These are phyloP conservation scores for Riparia riparia DNA, from an alignment of 2,113 vertebrate species.

Conservation along the genomic window DNA sequence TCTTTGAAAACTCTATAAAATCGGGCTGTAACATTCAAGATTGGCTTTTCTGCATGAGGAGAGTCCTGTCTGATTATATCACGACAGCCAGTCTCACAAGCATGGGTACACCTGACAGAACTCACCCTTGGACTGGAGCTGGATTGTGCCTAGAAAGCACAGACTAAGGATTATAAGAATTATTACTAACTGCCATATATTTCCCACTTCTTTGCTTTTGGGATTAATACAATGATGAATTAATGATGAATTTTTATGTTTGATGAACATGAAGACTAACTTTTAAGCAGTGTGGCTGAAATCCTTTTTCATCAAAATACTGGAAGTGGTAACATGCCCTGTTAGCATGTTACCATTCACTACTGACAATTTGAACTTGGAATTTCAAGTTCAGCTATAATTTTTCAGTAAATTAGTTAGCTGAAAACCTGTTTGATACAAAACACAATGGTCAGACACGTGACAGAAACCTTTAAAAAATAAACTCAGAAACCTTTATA, in stretches of 20 bases:
- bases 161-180: not conserved
- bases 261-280: not conserved
- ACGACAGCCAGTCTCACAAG: not conserved
- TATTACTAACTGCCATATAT: not conserved
- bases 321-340: not conserved
- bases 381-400: conserved; percentile 13
- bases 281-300: not conserved
- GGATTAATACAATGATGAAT: not conserved
- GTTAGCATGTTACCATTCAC: not conserved
- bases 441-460: conserved; percentile 30
- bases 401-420: conserved; percentile 63
- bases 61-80: not conserved
- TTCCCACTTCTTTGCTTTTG: not conserved
- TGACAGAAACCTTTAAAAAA: conserved; percentile 52
- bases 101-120: not conserved
- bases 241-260: not conserved
- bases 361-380: conserved; percentile 27
- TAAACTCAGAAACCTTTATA: conserved; percentile 53
- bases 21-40: not conserved
- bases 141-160: not conserved
- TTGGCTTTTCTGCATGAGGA: not conserved
- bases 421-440: conserved; percentile 54
- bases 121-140: not conserved
- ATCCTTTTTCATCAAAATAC: not conserved
- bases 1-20: not conserved